phyloP scores from a whole-genome alignment of 1,140 invertebrate genomes.

The Diuraphis noxia region DNA sequence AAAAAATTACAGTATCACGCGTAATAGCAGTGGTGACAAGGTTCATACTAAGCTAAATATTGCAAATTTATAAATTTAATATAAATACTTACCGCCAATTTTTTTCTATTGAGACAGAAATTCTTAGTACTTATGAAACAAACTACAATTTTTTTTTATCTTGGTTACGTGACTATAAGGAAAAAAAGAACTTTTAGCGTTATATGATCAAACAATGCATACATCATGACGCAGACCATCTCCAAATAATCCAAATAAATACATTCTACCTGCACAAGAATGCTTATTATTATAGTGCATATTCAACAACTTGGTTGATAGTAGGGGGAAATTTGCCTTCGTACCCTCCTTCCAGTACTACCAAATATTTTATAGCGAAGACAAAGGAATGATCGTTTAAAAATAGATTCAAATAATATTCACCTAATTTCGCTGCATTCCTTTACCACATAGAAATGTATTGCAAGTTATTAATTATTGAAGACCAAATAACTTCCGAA shows the following conservation, averaged over 20 bases:
- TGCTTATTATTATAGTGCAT: not conserved
- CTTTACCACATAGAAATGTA: not conserved
- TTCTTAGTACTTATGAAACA: not conserved
- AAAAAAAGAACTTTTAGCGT: not conserved
- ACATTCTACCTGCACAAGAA: not conserved
- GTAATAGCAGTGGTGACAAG: not conserved
- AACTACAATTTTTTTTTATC: not conserved
- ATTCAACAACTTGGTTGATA: not conserved
- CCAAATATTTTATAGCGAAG: no score
- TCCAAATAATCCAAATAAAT: not conserved
- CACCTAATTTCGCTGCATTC: not conserved
- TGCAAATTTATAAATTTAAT: not conserved
- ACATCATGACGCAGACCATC: not conserved
- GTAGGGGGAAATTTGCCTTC: not conserved
- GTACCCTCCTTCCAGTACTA: no score
- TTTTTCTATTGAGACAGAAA: not conserved
- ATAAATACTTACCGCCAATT: not conserved
- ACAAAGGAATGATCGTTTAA: not conserved
- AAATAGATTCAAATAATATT: conserved; percentile 3
- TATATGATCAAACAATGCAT: not conserved
- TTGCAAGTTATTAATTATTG: not conserved
- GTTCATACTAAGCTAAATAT: not conserved
- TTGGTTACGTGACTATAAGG: not conserved
- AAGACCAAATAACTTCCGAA: not conserved
- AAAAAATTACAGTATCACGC: not conserved